A percentile compares a stretch with the other conserved stretches of the same genome.
Conservation (phyloP, 2,888 invertebrate species). For the Campoletis raptor region DNA sequence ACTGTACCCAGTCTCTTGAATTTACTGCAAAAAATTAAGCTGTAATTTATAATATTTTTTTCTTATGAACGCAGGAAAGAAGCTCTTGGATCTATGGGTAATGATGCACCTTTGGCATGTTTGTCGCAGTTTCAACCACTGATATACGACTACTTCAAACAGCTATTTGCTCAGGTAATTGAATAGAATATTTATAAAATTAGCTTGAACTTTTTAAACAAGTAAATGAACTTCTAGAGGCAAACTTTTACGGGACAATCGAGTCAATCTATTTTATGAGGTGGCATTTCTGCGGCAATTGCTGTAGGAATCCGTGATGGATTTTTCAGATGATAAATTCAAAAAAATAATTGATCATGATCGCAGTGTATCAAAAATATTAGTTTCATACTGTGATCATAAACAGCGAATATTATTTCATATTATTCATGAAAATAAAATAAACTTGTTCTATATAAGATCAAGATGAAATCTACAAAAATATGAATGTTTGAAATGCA, state of each 20-base stretch:
- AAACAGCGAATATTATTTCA: no score
- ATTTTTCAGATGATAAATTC: no score
- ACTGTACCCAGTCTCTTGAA: neutral
- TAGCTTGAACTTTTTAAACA: neutral
- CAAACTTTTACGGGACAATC: neutral
- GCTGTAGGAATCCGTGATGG: no score
- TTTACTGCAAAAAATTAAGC: neutral
- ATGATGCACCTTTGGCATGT: constrained; percentile 99
- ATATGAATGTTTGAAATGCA: constrained; percentile 76
- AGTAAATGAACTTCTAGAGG: neutral
- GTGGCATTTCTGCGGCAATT: no score
- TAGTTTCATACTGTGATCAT: no score
- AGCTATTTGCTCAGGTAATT: constrained; percentile 96
- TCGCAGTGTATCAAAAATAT: no score
- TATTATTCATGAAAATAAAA: no score
- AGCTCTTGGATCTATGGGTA: constrained; percentile 99
- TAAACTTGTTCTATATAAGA: no score
- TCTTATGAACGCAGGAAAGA: constrained; percentile 91
- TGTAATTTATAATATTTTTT: neutral
- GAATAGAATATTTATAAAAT: neutral
- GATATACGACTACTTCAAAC: constrained; percentile 99
- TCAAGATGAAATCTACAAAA: no score
- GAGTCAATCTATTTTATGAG: no score
- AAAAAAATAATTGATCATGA: no score
- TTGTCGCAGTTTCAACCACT: constrained; percentile 97